Percentiles rank a stretch among this genome's conserved stretches.
phyloP scores from a whole-genome alignment of 1,140 invertebrate species.

The Bicyclus anynana region DNA sequence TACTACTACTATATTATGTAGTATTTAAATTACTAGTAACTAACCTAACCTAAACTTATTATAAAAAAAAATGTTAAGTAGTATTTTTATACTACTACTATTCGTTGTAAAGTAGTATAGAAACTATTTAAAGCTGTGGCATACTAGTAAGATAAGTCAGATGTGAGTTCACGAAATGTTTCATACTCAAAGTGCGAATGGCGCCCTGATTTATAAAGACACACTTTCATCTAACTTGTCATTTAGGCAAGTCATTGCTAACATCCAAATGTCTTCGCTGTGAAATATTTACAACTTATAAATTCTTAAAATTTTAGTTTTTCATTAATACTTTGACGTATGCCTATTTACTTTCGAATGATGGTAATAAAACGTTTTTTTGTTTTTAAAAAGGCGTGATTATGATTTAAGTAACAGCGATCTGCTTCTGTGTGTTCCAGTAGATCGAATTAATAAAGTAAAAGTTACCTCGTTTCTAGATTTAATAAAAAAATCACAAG shows the following conservation, averaged over 20 bases:
- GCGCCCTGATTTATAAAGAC: constrained; percentile 34
- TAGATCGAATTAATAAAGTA: no score
- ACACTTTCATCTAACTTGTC: constrained; percentile 27
- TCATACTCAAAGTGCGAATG: constrained; percentile 29
- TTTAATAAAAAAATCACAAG: no score
- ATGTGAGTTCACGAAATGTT: constrained; percentile 8
- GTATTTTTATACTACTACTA: no score
- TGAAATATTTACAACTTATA: not conserved
- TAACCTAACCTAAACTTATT: no score
- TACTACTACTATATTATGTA: no score
- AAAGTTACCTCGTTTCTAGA: no score
- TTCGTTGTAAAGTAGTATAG: no score
- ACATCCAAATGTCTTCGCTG: constrained; percentile 3
- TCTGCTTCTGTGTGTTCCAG: no score
- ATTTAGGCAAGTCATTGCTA: constrained; percentile 20
- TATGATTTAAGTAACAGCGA: no score
- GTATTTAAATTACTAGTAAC: no score
- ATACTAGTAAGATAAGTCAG: not conserved
- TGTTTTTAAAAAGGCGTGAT: no score
- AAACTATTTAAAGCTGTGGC: constrained; percentile 4
- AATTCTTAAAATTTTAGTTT: not conserved
- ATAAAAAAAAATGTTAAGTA: no score
- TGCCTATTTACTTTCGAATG: not conserved
- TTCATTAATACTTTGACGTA: not conserved
- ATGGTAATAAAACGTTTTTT: not conserved